Base-by-base conservation (phyloP, 2,888 invertebrate species). In the Drosophila mimica region DNA sequence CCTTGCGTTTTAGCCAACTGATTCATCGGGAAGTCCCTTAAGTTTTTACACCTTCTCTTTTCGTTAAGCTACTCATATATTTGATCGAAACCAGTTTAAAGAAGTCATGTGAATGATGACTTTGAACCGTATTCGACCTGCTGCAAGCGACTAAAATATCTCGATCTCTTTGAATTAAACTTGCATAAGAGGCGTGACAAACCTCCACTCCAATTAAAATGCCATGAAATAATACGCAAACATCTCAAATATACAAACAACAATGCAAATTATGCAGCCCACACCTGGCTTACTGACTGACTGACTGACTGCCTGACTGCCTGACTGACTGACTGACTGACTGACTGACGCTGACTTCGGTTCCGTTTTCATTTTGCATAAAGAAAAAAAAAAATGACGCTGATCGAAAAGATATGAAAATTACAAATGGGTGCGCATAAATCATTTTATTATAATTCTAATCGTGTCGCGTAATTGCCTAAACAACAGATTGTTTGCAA, bases 361-460 rank as follows among this genome's bases (percentile, higher is more conserved):
- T 76, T 77, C 73, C 68, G 80, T 68, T 78, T 60, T 48, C 25
- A 36, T 49, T 49, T 57, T 31, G 62, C 54, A 46, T 79, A 52
- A 68, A 76, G 75, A 53, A 68, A 60, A 68, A n/a, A 6, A 64
- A 61, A 64, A 58, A 65, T 30, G 46, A 43, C 54, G 52, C 57
- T 49, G 79, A 75, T 78, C 53, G 31, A 17, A 49, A 8, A 49
- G 75, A 71, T 79, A 20, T 40, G 40, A 28, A 70, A 52, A 60
- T 65, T 57, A 20, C 71, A 57, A 66, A 67, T 70, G 87, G 74
- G 70, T 83, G 82, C 72, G 59, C 60, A 72, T 81, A 68, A 88
- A 81, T 88, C 82, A 81, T 66, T 70, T 72, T 30, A 67, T 66
- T 59, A 48, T 64, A 59, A 67, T 54, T 66, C 33, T 36, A 73